Evolutionary conservation across 2,888 invertebrate genomes (phyloP), one percentile per base, ranked within the genome.

Genomic region (Hydropsyche betteni): DNA sequence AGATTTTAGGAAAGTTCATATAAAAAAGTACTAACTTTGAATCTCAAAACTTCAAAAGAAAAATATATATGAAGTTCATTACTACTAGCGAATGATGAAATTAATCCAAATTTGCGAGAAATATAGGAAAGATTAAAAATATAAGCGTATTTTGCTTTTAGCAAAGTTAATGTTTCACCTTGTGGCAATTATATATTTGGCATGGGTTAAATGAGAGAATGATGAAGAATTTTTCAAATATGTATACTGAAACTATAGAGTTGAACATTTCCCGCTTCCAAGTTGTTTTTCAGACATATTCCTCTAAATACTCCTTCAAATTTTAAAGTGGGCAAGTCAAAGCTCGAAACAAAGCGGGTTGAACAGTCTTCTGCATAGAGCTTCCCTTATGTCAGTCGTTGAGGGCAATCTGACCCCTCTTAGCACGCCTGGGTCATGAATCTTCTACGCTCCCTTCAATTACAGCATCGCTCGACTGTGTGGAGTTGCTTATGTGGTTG

Each of bases 401-500:
- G 58, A 78, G 76, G 72, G 71, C 50, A n/a, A 76, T 68, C 38
- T 69, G 75, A 24, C 75, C 74, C 64, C 76, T 78, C 50, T 69
- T 74, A 33, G 36, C 33, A 38, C 53, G 16, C 72, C 68, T 64
- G 61, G 76, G 79, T 78, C 78, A 76, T 76, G 78, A 79, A 52
- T 75, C 79, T n/a, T 77, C 79, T 33, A 74, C 34, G 24, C 38
- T 71, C 36, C 73, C 77, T 1, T 61, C 74, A 12, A 73, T 12
- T 3, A 64, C 61, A 34, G 70, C 33, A 38, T 55, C 55, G 14
- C 44, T 69, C 10, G 61, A 50, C 14, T 38, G 52, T 4, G 36
- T 36, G 5, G 55, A 0, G 14, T 24, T 73, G 38, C 51, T 33
- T 12, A 73, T 64, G 53, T 77, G 75, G 58, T 78, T 74, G 10